Percentiles rank a stretch among this genome's conserved stretches.
Conservation (phyloP, 53 echinoderm and acorn worm genomes). For the Henricia sp. region DNA sequence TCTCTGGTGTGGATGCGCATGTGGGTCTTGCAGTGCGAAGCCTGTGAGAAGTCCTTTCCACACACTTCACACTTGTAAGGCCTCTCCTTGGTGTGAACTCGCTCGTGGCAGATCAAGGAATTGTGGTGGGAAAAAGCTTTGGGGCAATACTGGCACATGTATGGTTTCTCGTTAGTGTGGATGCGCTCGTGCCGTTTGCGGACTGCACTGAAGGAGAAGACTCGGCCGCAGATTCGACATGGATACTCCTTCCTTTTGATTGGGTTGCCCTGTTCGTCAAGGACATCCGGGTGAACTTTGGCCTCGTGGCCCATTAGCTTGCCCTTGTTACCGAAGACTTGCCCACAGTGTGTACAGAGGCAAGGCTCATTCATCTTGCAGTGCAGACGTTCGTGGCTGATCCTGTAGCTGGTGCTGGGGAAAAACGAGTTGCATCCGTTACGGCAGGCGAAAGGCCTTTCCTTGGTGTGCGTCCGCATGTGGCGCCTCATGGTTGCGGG, state of each 20-base stretch:
- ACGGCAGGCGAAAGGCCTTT: conserved; percentile 18
- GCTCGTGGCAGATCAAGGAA: background rate
- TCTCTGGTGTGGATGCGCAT: conserved; percentile 34
- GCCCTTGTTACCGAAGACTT: conserved; percentile 6
- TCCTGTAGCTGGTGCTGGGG: conserved; percentile 20
- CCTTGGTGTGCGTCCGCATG: conserved; percentile 38
- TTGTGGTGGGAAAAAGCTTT: conserved; percentile 4
- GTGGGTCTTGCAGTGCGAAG: background rate
- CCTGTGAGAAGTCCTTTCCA: conserved; percentile 23
- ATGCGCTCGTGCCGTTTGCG: conserved; percentile 27
- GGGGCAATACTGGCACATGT: conserved; percentile 43
- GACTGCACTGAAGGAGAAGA: conserved; percentile 19
- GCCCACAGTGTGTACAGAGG: conserved; percentile 2
- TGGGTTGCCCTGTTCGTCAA: background rate
- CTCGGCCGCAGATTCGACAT: conserved; percentile 2
- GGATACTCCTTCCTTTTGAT: background rate
- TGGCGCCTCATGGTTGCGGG: conserved; percentile 10
- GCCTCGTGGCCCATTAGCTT: conserved; percentile 1
- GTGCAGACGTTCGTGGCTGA: conserved; percentile 19
- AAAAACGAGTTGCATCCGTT: conserved; percentile 1
- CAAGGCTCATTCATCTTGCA: background rate
- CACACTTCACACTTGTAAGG: background rate
- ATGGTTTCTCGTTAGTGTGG: conserved; percentile 20
- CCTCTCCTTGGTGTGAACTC: conserved; percentile 20
- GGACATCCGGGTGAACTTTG: background rate